Evolutionary conservation across 2,113 vertebrate species (phyloP).

Genomic region (Eurystomus gularis): DNA sequence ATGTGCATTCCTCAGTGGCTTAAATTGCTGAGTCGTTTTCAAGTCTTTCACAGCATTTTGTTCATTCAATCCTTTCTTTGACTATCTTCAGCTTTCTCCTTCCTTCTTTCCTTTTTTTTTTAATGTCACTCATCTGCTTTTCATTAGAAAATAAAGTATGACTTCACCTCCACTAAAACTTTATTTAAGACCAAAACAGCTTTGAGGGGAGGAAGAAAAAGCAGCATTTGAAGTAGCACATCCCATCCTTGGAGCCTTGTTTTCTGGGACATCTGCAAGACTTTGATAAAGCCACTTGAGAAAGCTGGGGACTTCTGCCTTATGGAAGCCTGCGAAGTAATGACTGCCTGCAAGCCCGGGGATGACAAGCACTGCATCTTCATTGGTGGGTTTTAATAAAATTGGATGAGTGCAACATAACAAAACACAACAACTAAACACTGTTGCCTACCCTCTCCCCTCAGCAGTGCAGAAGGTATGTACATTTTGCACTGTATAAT

Average conservation of each 20-base stretch:
- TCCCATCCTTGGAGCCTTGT: neutral
- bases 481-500: neutral
- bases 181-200: neutral
- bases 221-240: neutral
- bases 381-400: neutral
- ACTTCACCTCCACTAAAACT: slow-evolving; percentile 37
- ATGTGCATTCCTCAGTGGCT: slow-evolving; percentile 29
- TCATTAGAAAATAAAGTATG: slow-evolving; percentile 40
- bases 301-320: neutral
- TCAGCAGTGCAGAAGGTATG: neutral
- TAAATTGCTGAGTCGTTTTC: slow-evolving; percentile 13
- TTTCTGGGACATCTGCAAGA: slow-evolving; percentile 25
- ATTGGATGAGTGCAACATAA: neutral
- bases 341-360: neutral
- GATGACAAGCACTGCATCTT: neutral
- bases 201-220: neutral
- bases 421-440: neutral
- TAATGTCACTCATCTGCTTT: slow-evolving; percentile 50
- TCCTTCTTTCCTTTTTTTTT: neutral
- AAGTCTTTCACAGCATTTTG: neutral
- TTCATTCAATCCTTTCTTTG: slow-evolving; percentile 1
- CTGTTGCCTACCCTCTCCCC: neutral
- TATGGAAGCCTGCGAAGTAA: neutral
- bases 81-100: neutral
- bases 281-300: neutral